Percentiles rank a stretch among this genome's conserved stretches.
Conservation (phyloP, 1,140 invertebrate species). For the Drosophila oshimai region DNA sequence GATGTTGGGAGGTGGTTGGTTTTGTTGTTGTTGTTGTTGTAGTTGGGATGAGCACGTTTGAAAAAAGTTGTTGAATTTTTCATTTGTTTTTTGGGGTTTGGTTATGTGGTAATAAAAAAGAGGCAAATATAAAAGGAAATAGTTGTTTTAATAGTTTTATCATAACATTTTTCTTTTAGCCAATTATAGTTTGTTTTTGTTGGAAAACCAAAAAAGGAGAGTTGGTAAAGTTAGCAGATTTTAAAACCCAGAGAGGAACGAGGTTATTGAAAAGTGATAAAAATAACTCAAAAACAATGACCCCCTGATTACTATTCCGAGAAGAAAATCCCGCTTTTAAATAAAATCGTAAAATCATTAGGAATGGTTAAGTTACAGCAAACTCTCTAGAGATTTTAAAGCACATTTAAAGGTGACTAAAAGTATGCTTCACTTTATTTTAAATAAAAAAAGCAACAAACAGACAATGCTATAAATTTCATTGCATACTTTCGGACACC, state of each 20-base stretch:
- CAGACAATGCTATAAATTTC: too few relatives aligned
- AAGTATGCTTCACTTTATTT: too few relatives aligned
- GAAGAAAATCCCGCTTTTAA: too few relatives aligned
- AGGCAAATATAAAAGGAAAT: slow-evolving; percentile 78
- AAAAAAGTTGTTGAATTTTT: slow-evolving; percentile 72
- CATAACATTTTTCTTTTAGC: slow-evolving; percentile 65
- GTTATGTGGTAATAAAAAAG: slow-evolving; percentile 66
- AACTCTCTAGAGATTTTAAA: too few relatives aligned
- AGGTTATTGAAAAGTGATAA: neutral
- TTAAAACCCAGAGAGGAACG: neutral
- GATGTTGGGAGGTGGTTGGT: slow-evolving; percentile 14
- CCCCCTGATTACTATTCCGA: too few relatives aligned
- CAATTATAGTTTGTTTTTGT: slow-evolving; percentile 47
- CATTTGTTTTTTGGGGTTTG: slow-evolving; percentile 36
- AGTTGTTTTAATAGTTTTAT: slow-evolving; percentile 81
- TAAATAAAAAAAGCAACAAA: too few relatives aligned
- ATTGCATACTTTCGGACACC: too few relatives aligned
- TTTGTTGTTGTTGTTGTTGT: slow-evolving; percentile 30
- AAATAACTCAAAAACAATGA: neutral
- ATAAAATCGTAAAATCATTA: too few relatives aligned
- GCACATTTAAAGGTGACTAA: too few relatives aligned
- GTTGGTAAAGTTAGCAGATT: slow-evolving; percentile 4
- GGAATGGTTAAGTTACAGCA: too few relatives aligned
- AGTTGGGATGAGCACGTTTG: slow-evolving; percentile 63
- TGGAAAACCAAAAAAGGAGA: slow-evolving; percentile 10